These are phyloP conservation scores for Rhimphoctona megacephalus DNA, from an alignment of 2,888 invertebrate species.

Conservation along the genomic window DNA sequence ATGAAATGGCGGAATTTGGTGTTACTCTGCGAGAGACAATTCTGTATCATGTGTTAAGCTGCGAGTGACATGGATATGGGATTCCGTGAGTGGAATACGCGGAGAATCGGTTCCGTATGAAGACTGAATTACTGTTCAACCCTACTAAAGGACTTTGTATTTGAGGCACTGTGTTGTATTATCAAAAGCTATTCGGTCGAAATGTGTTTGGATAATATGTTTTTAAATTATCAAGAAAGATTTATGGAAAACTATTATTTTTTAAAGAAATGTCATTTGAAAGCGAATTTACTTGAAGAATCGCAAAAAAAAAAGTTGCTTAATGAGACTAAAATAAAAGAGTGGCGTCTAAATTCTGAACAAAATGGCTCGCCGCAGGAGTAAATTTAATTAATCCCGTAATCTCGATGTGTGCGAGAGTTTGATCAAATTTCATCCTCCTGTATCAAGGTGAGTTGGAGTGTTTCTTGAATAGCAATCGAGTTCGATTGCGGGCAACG, in stretches of 20 bases:
- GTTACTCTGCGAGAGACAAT: not conserved
- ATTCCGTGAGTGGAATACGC: conserved; percentile 4
- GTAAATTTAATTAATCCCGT: not conserved
- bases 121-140: not conserved
- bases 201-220: not conserved
- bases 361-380: not conserved
- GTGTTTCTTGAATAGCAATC: not conserved
- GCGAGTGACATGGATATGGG: not conserved
- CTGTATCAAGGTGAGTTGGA: not conserved
- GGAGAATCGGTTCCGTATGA: not conserved
- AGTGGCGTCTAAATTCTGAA: not conserved
- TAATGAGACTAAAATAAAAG: not conserved
- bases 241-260: not conserved
- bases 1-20: not conserved
- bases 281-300: not conserved
- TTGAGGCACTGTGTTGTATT: not conserved
- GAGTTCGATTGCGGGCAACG: not conserved
- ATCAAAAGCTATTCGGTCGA: not conserved
- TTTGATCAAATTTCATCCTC: not conserved
- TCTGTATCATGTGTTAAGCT: not conserved
- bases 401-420: not conserved
- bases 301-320: not conserved
- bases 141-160: not conserved
- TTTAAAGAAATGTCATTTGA: not conserved
- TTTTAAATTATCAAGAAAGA: not conserved